Percentiles rank a stretch among this genome's conserved stretches.
Evolutionary conservation across 2,797 vertebrate species (phyloP).

Genomic region (Trematomus bernacchii): DNA sequence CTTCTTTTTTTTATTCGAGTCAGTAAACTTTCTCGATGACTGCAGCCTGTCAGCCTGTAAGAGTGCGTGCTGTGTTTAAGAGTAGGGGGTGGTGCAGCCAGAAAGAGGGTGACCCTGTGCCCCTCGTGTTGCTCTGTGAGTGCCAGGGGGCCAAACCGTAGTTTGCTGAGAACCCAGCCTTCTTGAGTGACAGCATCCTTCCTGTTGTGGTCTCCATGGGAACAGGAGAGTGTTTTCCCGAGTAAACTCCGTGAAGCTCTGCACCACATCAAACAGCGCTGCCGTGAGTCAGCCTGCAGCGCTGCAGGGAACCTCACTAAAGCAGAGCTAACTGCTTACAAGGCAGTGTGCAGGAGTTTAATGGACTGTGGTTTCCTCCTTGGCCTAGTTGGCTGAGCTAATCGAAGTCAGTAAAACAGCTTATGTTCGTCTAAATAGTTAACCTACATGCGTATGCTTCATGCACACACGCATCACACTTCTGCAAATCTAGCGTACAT

Average conservation of each 20-base stretch:
- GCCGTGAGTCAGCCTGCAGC: constrained; percentile 77
- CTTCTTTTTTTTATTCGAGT: not conserved
- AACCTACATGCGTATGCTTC: constrained; percentile 26
- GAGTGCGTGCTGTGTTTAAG: constrained; percentile 16
- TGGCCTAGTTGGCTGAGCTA: constrained; percentile 61
- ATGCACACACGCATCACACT: constrained; percentile 12
- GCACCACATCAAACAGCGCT: constrained; percentile 77
- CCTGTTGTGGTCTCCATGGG: constrained; percentile 77
- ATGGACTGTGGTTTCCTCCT: constrained; percentile 70
- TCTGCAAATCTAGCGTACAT: constrained; percentile 14
- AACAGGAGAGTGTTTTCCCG: constrained; percentile 76
- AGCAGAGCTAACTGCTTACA: constrained; percentile 76
- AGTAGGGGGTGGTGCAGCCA: not conserved
- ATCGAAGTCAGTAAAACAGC: constrained; percentile 57
- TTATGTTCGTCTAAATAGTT: constrained; percentile 56
- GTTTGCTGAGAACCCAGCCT: constrained; percentile 46
- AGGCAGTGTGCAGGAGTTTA: constrained; percentile 65
- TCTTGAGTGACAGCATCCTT: constrained; percentile 75
- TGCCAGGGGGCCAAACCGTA: constrained; percentile 33
- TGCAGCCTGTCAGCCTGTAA: constrained; percentile 11
- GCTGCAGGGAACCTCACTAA: constrained; percentile 75
- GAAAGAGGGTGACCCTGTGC: constrained; percentile 41
- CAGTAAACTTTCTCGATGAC: not conserved
- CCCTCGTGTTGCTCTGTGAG: constrained; percentile 21
- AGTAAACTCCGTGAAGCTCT: constrained; percentile 67